Evolutionary conservation across 2,113 vertebrate species (phyloP).

Genomic region (Azemiops feae): DNA sequence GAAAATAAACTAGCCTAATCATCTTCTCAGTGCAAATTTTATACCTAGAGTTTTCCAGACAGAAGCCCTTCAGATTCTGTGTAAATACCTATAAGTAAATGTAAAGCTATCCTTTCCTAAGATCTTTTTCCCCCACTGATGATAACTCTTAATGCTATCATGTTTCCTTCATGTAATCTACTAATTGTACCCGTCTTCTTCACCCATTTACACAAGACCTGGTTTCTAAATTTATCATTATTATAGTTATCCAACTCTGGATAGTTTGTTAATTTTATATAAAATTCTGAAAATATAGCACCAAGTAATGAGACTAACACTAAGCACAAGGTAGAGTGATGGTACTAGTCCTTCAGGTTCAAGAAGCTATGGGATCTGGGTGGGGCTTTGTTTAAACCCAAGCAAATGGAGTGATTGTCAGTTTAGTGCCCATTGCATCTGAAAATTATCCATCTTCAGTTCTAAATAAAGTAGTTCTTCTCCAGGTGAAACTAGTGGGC

Average conservation of each 20-base stretch:
- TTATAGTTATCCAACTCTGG: not conserved
- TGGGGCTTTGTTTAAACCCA: not conserved
- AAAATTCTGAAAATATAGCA: not conserved
- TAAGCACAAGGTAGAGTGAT: not conserved
- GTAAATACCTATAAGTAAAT: not conserved
- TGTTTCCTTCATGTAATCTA: not conserved
- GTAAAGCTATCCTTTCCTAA: not conserved
- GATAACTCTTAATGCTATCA: not conserved
- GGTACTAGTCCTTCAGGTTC: not conserved
- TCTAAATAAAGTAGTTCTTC: not conserved
- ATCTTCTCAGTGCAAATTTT: not conserved
- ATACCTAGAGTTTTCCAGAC: not conserved
- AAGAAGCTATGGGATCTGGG: not conserved
- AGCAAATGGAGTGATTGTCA: not conserved
- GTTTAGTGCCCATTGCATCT: not conserved
- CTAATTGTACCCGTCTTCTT: not conserved
- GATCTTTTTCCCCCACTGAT: not conserved
- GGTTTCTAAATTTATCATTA: not conserved
- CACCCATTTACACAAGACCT: not conserved
- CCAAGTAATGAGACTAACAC: not conserved
- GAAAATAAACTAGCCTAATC: not conserved
- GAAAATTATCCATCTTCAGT: not conserved
- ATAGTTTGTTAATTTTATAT: not conserved
- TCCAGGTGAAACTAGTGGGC: not conserved
- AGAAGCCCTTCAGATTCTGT: not conserved